phyloP scores from a whole-genome alignment of 1,140 invertebrate species.

The Chironomus striatipennis region DNA sequence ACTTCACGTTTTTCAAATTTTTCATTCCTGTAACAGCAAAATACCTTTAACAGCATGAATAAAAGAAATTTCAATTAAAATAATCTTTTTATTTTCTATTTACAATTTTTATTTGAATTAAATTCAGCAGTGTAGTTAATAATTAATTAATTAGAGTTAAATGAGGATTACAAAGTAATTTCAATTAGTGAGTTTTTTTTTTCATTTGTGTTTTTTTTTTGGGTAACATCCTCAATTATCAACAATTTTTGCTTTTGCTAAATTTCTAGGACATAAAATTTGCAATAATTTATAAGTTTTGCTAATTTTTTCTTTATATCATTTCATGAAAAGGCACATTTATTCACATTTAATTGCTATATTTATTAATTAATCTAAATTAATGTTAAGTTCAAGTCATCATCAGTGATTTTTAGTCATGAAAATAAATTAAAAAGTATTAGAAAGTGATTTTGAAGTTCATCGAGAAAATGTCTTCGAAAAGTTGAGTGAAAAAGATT shows the following conservation, averaged over 20 bases:
- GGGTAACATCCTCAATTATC: conserved; percentile 12
- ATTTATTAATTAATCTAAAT: background rate
- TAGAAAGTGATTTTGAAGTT: background rate
- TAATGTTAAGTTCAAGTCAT: conserved; percentile 21
- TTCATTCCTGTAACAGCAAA: too few species aligned
- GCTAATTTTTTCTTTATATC: too few species aligned
- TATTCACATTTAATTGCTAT: conserved; percentile 13
- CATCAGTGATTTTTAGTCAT: conserved; percentile 19
- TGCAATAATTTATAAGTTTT: too few species aligned
- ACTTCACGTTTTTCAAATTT: too few species aligned
- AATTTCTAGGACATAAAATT: background rate
- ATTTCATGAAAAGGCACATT: background rate
- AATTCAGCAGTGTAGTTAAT: background rate
- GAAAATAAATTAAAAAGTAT: conserved; percentile 19
- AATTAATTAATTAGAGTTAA: conserved; percentile 4
- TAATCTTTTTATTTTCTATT: background rate
- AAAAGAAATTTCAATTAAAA: background rate
- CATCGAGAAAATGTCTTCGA: conserved; percentile 15
- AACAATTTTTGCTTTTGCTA: background rate
- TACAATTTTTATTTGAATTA: conserved; percentile 1
- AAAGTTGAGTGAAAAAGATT: background rate
- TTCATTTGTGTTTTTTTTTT: background rate
- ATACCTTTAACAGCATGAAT: background rate
- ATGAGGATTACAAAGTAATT: conserved; percentile 1
- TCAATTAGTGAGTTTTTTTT: background rate